Evolutionary conservation across 2,797 vertebrate genomes (phyloP).

Genomic region (Triplophysa bombifrons): DNA sequence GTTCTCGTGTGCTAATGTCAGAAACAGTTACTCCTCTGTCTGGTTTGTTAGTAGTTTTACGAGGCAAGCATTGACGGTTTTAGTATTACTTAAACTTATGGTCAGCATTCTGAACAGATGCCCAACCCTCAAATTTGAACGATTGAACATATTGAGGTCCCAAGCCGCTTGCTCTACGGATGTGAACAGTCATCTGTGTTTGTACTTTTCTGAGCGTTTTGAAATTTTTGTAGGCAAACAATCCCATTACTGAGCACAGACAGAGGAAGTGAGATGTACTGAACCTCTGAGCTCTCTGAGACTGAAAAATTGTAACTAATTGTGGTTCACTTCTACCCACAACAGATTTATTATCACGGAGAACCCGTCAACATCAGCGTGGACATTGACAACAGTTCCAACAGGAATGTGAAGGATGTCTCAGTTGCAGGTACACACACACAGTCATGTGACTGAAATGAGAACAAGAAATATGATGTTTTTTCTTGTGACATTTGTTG

Average conservation of each 20-base stretch:
- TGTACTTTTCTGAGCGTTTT: not conserved
- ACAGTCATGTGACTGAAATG: not conserved
- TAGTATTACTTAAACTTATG: no score
- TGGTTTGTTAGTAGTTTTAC: no score
- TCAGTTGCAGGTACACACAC: conserved; percentile 77
- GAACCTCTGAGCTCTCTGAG: no score
- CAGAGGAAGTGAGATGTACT: no score
- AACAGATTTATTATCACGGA: conserved; percentile 88
- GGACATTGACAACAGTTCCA: conserved; percentile 87
- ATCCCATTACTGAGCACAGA: no score
- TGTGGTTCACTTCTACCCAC: not conserved
- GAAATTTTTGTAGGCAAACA: no score
- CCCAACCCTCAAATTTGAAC: no score
- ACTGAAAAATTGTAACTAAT: not conserved
- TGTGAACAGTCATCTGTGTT: no score
- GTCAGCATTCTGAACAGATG: no score
- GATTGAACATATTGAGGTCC: no score
- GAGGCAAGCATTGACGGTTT: no score
- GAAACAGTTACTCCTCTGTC: not conserved
- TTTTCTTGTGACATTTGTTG: not conserved
- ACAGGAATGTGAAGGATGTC: conserved; percentile 88
- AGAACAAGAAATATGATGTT: not conserved
- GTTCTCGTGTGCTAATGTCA: not conserved
- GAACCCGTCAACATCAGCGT: conserved; percentile 84
- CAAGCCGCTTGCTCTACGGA: no score